Evolutionary conservation across 2,113 vertebrate genomes (phyloP).

Genomic region (Anoura caudifer): DNA sequence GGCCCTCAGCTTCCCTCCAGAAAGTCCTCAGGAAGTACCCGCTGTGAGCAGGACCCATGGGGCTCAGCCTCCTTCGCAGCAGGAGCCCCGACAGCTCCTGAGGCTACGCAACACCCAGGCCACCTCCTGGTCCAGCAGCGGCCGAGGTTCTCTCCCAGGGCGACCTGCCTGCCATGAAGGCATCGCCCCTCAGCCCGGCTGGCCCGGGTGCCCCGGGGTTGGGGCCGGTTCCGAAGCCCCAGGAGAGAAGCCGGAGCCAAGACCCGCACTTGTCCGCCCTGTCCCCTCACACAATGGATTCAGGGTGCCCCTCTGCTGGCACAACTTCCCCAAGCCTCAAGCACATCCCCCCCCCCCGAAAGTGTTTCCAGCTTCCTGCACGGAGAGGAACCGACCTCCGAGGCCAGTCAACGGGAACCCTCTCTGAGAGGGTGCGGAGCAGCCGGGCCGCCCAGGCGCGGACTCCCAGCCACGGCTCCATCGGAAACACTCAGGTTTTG

Average conservation of each 20-base stretch:
- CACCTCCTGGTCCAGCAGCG: background rate
- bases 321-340: no score
- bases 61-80: background rate
- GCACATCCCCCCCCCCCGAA: rapidly evolving
- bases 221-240: rapidly evolving
- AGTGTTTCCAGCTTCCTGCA: background rate
- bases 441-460: rapidly evolving
- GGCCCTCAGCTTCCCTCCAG: no score
- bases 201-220: rapidly evolving
- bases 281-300: rapidly evolving
- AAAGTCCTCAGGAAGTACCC: background rate
- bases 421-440: rapidly evolving
- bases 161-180: rapidly evolving
- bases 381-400: background rate
- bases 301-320: rapidly evolving
- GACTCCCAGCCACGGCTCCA: background rate
- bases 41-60: background rate
- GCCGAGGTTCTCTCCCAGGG: rapidly evolving
- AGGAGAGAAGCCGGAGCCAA: rapidly evolving
- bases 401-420: background rate
- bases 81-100: rapidly evolving
- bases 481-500: background rate
- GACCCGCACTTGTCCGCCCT: rapidly evolving
- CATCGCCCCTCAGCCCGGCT: rapidly evolving
- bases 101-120: rapidly evolving